Evolutionary conservation across 2,113 vertebrate species (phyloP), one percentile per base, ranked within the genome.

Genomic region (Prionailurus bengalensis): DNA sequence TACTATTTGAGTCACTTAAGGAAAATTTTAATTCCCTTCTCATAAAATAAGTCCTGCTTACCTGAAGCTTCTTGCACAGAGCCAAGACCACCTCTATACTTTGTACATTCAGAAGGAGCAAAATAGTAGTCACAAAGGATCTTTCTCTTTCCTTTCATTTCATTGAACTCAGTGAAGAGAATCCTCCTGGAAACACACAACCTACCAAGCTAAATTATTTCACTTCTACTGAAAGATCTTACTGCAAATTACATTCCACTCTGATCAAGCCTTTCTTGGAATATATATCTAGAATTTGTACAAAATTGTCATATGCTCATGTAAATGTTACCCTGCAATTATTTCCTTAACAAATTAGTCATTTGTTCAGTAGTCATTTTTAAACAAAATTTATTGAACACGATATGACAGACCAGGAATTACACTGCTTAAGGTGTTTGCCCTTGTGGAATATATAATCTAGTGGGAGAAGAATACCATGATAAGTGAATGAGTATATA

Each of bases 331-430:
- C 27, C 53, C 48, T 71, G 76, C 5, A 90, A 39, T 68, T 94
- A 84, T 95, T 95, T 95, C 19, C 29, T 48, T 95, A 39, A n/a
- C 63, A 87, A 63, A 11, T 83, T 85, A 48, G 74, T 78, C 66
- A 82, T 55, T 87, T 19, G 81, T 55, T 70, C 48, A 55, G 58
- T 61, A 91, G 33, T 80, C 27, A 91, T 81, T 53, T 15, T 23
- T 80, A 48, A 95, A 51, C 27, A 79, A 81, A 70, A 81, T 68
- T 68, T 48, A 58, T 3, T 65, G 45, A 81, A 71, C 9, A 39
- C 33, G 1, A 17, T 92, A 42, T 42, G 70, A 81, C 5, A 36
- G 33, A 31, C 21, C 58, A 55, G 11, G 3, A 21, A 73, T 84
- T 48, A 29, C 42, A 36, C n/a, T 93, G 16, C 31, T 65, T 80